Conservation (phyloP, 1,140 invertebrate species). For the Drosophila sproati region DNA sequence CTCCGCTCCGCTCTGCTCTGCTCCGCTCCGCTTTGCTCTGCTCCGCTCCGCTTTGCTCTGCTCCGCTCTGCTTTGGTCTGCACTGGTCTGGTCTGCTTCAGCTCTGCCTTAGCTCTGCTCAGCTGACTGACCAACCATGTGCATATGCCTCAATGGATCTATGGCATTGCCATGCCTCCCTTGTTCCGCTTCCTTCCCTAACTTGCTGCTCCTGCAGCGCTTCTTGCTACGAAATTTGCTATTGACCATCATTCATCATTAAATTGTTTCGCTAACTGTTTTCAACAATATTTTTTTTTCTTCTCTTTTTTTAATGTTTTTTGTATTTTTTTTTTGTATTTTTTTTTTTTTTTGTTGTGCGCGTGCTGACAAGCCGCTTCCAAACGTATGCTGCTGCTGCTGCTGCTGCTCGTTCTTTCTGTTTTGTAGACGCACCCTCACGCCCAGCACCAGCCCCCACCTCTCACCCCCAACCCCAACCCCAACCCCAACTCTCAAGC, state of each 20-base stretch:
- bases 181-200: background rate
- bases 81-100: background rate
- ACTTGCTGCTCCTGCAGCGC: background rate
- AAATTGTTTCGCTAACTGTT: constrained; percentile 81
- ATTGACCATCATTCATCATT: constrained; percentile 82
- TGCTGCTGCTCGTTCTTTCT: background rate
- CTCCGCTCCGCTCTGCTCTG: background rate
- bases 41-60: background rate
- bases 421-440: too few species aligned
- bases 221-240: constrained; percentile 47
- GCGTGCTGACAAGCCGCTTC: constrained; percentile 76
- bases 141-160: constrained; percentile 49
- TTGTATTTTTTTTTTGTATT: constrained; percentile 11
- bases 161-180: background rate
- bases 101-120: background rate
- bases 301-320: background rate
- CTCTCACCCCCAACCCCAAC: background rate
- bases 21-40: too few species aligned
- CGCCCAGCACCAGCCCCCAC: background rate
- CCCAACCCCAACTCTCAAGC: background rate
- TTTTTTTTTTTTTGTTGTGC: constrained; percentile 46
- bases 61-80: background rate
- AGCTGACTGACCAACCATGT: constrained; percentile 59
- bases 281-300: constrained; percentile 63
- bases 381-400: background rate